Conservation (phyloP, 2,888 invertebrate species). For the Alloplasta piceator region DNA sequence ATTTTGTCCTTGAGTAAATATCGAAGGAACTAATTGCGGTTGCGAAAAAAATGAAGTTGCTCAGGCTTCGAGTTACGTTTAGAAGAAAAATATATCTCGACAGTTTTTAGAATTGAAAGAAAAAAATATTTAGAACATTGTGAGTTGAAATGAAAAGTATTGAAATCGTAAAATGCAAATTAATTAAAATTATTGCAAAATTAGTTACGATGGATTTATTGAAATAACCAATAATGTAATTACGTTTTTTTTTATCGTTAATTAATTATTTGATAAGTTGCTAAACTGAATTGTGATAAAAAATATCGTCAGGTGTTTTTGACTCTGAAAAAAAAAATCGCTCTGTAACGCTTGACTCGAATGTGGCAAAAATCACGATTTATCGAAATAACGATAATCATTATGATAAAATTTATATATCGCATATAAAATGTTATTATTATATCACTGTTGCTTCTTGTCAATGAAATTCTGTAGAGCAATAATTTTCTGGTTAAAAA, state of each 20-base stretch:
- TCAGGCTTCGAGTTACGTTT: constrained; percentile 51
- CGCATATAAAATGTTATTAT: constrained; percentile 56
- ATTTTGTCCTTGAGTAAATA: constrained; percentile 31
- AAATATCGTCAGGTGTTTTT: constrained; percentile 34
- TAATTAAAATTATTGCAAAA: too few species aligned
- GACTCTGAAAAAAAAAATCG: constrained; percentile 15
- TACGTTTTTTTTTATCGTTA: too few species aligned
- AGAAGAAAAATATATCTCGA: constrained; percentile 22
- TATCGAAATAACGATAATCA: constrained; percentile 46
- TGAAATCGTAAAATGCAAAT: background rate
- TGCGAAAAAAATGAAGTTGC: constrained; percentile 33
- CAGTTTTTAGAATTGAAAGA: background rate
- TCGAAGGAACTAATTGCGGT: background rate
- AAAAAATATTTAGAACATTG: background rate
- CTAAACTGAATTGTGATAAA: constrained; percentile 62
- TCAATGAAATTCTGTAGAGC: constrained; percentile 68
- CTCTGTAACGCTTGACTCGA: constrained; percentile 28
- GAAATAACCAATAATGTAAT: too few species aligned
- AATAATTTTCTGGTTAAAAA: constrained; percentile 31
- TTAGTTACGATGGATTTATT: too few species aligned
- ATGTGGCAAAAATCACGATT: constrained; percentile 19
- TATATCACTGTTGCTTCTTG: constrained; percentile 69
- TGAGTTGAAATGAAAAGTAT: constrained; percentile 7
- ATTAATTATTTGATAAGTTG: constrained; percentile 16
- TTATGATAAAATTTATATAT: constrained; percentile 48